These are phyloP conservation scores for Aviceda subcristata DNA, from an alignment of 2,113 vertebrate species.

Conservation along the genomic window DNA sequence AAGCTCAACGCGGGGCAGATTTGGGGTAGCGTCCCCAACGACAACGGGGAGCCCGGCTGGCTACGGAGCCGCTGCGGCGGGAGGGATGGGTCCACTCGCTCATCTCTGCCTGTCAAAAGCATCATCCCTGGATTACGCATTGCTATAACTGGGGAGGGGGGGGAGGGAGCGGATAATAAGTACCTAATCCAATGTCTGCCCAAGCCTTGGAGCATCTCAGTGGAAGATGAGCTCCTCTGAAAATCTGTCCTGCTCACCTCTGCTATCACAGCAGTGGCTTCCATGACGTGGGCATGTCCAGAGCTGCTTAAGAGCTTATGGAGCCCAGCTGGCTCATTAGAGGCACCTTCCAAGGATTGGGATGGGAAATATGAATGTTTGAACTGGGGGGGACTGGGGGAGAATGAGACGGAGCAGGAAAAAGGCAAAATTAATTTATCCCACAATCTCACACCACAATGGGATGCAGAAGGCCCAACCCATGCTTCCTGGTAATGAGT, in stretches of 20 bases:
- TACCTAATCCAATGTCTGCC: slow-evolving; percentile 11
- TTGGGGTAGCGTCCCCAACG: neutral
- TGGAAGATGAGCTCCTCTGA: slow-evolving; percentile 30
- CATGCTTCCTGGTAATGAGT: neutral
- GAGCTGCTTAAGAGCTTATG: slow-evolving; percentile 50
- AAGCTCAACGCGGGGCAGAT: neutral
- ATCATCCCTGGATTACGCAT: slow-evolving; percentile 37
- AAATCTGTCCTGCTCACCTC: slow-evolving; percentile 50
- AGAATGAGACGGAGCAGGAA: neutral
- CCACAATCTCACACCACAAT: rapidly evolving
- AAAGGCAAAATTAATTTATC: neutral
- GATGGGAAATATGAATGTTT: neutral
- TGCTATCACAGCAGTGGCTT: neutral
- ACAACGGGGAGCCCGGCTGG: rapidly evolving
- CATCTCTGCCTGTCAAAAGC: slow-evolving; percentile 51
- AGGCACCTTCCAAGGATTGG: neutral
- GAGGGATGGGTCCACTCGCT: neutral
- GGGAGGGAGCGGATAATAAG: neutral
- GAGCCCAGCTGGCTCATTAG: neutral
- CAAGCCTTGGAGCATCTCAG: neutral
- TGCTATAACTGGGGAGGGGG: slow-evolving; percentile 30
- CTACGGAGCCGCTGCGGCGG: rapidly evolving
- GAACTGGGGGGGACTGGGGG: rapidly evolving
- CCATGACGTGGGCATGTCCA: neutral
- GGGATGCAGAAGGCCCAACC: neutral